Evolutionary conservation across 2,888 invertebrate species (phyloP).

Genomic region (Drosophila eohydei): DNA sequence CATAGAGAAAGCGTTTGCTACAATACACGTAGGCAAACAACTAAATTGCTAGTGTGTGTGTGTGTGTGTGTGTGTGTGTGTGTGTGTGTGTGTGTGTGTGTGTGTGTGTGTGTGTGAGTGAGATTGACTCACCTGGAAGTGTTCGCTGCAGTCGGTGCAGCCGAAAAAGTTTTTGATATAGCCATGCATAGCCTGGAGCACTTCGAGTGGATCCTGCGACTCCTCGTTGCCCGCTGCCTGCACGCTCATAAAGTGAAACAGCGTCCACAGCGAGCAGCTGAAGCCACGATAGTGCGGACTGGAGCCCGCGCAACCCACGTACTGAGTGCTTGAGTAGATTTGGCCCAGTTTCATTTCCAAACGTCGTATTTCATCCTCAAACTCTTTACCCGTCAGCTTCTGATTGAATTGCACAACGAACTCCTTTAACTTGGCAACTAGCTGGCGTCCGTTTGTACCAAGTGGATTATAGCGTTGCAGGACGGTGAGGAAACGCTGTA

Average conservation of each 20-base stretch:
- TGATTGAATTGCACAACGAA: slow-evolving; percentile 86
- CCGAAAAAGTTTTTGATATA: slow-evolving; percentile 97
- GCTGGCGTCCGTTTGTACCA: slow-evolving; percentile 88
- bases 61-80: background rate
- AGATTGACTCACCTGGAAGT: slow-evolving; percentile 89
- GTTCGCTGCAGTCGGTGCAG: slow-evolving; percentile 94
- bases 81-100: too few relatives aligned
- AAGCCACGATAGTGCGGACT: slow-evolving; percentile 91
- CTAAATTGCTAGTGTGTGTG: background rate
- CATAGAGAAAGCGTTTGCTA: slow-evolving; percentile 41
- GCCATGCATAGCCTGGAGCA: slow-evolving; percentile 93
- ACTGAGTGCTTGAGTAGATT: slow-evolving; percentile 86
- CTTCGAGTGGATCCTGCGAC: slow-evolving; percentile 87
- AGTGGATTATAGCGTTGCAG: slow-evolving; percentile 93
- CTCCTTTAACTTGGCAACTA: slow-evolving; percentile 87
- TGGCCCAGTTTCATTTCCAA: slow-evolving; percentile 87
- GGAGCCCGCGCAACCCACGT: slow-evolving; percentile 94
- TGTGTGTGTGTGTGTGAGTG: background rate
- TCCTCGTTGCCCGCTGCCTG: slow-evolving; percentile 87
- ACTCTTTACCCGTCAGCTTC: slow-evolving; percentile 87
- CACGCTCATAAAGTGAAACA: slow-evolving; percentile 96
- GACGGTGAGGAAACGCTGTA: slow-evolving; percentile 90
- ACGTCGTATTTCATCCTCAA: slow-evolving; percentile 86
- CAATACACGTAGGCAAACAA: slow-evolving; percentile 36
- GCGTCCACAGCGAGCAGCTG: slow-evolving; percentile 97